Conservation (phyloP, 2,888 invertebrate species). For the Sinelater perroti region DNA sequence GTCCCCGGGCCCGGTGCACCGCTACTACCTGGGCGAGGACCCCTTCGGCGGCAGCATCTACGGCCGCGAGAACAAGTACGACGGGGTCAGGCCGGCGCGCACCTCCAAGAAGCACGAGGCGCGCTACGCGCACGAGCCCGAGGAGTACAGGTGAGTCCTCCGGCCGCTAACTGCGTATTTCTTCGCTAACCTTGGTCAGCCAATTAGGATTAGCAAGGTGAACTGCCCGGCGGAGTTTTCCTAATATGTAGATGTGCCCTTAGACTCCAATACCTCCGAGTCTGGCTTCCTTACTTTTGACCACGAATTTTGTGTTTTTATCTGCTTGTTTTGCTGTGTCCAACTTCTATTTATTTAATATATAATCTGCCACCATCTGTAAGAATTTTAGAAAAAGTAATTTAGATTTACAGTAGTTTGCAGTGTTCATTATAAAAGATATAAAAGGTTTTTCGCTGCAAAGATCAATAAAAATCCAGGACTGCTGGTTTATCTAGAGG, state of each 20-base stretch:
- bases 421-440: no score
- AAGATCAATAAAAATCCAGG: no score
- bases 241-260: constrained; percentile 6
- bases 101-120: constrained; percentile 50
- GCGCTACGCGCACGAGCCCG: constrained; percentile 45
- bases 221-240: constrained; percentile 1
- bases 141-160: constrained; percentile 61
- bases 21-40: constrained; percentile 87
- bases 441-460: no score
- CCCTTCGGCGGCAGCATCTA: constrained; percentile 85
- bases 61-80: constrained; percentile 85
- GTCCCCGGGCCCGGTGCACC: constrained; percentile 69
- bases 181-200: constrained; percentile 24
- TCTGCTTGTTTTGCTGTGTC: no score
- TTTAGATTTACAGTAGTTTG: no score
- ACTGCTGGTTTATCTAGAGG: no score
- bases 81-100: constrained; percentile 66
- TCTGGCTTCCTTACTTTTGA: no score
- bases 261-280: no score
- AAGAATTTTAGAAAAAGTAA: no score
- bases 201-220: constrained; percentile 23
- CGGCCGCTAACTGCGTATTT: constrained; percentile 8
- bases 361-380: no score
- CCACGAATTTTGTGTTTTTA: no score
- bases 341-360: no score